Evolutionary conservation across 2,888 invertebrate genomes (phyloP), one percentile per base, ranked within the genome.

Genomic region (Hipparchia semele): DNA sequence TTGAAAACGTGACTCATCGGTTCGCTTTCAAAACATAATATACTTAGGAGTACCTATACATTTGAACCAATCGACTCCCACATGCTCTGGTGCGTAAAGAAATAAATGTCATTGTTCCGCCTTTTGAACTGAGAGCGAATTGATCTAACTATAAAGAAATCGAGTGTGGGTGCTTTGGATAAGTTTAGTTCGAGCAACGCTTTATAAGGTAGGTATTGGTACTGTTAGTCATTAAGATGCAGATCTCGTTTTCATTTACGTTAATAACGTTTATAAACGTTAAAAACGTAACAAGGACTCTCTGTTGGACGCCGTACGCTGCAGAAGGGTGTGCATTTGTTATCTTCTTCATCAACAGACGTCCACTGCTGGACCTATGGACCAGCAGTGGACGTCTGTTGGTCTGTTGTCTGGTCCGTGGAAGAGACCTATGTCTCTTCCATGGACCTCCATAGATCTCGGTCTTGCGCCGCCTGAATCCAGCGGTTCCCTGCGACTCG

Each of bases 31-130:
- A 68, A 75, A 64, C 70, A 73, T 67, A 64, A 23, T 23, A 23
- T 23, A 23, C 23, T 23, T 23, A 23, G 23, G 23, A 23, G 23
- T 23, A 23, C 23, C 23, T 61, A 72, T 68, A 59, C 58, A 73
- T 68, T 67, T 75, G 80, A 80, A 54, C 72, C 68, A 70, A 84
- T 51, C 72, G 67, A 62, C 84, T 79, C 83, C 85, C 77, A 79
- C 75, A 80, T 76, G 77, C 79, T 80, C 76, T 82, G 84, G 83
- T 80, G 85, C 89, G 83, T 87, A 84, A 87, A 88, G 83, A 86
- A 83, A 87, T 87, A 86, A 68, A 51, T 84, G 83, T 82, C 78
- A 88, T 90, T 90, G 90, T 91, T 86, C 79, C 74, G 73, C 78
- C 83, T 82, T 84, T 82, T 86, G 64, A 73, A 85, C 86, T 84